phyloP scores from a whole-genome alignment of 2,888 invertebrate genomes.

The Sminthurides aquaticus region DNA sequence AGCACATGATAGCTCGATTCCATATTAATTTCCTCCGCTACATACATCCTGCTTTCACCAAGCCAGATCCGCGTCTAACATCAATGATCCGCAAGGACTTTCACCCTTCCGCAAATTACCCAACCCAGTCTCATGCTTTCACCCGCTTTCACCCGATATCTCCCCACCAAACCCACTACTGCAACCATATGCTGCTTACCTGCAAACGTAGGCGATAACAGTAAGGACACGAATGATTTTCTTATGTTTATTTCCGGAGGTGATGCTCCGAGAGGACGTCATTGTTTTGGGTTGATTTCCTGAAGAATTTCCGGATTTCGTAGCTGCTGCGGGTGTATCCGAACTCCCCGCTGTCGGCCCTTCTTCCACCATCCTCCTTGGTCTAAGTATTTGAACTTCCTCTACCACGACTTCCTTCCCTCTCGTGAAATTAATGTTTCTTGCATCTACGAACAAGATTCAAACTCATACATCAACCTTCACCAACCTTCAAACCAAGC shows the following conservation, averaged over 20 bases:
- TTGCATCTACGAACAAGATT: background rate
- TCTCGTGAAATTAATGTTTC: background rate
- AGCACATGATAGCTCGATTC: no score
- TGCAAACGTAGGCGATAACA: conserved; percentile 50
- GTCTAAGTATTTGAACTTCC: background rate
- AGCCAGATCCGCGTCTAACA: no score
- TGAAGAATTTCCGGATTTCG: background rate
- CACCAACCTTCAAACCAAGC: background rate
- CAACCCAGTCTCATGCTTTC: no score
- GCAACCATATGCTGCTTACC: no score
- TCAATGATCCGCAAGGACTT: no score
- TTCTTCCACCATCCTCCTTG: background rate
- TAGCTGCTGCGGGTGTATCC: background rate
- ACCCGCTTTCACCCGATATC: no score
- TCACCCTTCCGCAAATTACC: no score
- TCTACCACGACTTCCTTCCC: background rate
- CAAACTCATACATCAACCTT: background rate
- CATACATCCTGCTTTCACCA: no score
- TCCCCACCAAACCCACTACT: no score
- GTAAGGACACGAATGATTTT: conserved; percentile 51
- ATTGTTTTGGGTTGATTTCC: conserved; percentile 7
- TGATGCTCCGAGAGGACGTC: conserved; percentile 1
- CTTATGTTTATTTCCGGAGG: conserved; percentile 32
- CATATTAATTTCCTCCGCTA: no score
- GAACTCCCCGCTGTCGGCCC: background rate